phyloP scores from a whole-genome alignment of 2,888 invertebrate genomes.

The Elmis aenea region DNA sequence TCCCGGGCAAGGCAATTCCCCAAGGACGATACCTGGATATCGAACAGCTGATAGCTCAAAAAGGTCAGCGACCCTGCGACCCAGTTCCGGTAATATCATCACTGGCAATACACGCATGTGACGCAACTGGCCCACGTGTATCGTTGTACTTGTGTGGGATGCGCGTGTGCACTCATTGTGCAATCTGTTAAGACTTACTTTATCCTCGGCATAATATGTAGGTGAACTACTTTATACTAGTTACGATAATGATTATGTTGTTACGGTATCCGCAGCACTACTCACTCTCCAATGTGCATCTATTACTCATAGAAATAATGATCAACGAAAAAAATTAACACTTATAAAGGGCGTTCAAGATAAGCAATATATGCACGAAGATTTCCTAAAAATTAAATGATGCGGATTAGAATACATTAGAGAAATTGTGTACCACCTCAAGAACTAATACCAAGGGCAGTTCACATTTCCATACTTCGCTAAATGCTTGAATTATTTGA shows the following conservation, averaged over 20 bases:
- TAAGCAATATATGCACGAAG: no score
- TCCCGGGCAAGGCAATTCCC: conserved; percentile 11
- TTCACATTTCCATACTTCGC: no score
- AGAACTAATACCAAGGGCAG: no score
- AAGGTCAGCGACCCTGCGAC: conserved; percentile 20
- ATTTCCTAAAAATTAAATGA: no score
- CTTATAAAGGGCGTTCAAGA: no score
- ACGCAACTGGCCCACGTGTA: conserved; percentile 8
- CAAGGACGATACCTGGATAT: conserved; percentile 20
- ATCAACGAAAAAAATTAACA: no score
- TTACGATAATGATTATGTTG: conserved; percentile 4
- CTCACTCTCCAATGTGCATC: no score
- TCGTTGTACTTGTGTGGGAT: background rate
- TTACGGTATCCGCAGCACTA: conserved; percentile 2
- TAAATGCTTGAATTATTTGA: no score
- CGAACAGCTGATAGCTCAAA: conserved; percentile 15
- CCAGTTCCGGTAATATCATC: conserved; percentile 17
- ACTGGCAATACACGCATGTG: conserved; percentile 4
- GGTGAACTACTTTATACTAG: conserved; percentile 7
- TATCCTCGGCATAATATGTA: conserved; percentile 1
- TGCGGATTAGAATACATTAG: no score
- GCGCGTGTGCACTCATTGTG: conserved; percentile 5
- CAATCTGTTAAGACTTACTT: conserved; percentile 1
- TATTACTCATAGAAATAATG: no score
- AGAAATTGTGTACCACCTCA: no score